phyloP scores from a whole-genome alignment of 2,113 vertebrate species.

The Amblyornis subalaris region DNA sequence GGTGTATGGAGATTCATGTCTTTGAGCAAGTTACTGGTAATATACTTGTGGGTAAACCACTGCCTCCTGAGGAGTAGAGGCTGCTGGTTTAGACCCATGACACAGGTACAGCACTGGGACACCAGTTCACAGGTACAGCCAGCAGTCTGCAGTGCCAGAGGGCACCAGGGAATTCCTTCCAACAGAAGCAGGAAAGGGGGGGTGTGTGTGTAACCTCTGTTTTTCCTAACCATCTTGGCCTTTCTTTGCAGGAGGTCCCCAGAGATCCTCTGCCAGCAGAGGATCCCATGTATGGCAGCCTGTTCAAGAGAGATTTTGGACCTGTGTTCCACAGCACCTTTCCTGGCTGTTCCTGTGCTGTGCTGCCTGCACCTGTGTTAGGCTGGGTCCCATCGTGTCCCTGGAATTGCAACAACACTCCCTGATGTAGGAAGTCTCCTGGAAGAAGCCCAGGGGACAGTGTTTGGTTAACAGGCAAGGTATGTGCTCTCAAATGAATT shows the following conservation, averaged over 20 bases:
- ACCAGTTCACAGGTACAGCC: not conserved
- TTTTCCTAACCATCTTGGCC: not conserved
- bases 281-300: not conserved
- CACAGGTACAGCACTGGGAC: not conserved
- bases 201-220: too few species aligned
- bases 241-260: not conserved
- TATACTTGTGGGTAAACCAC: not conserved
- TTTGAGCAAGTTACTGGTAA: not conserved
- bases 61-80: too few species aligned
- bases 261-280: not conserved
- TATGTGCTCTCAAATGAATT: not conserved
- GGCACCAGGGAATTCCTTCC: not conserved
- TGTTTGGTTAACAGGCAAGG: not conserved
- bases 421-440: rapidly evolving
- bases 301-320: not conserved
- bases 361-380: rapidly evolving
- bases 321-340: not conserved
- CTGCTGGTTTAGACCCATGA: not conserved
- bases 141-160: not conserved
- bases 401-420: not conserved
- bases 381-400: not conserved
- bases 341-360: rapidly evolving
- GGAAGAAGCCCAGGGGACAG: not conserved
- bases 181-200: not conserved
- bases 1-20: not conserved